A percentile compares a stretch with the other conserved stretches of the same genome.
phyloP scores from a whole-genome alignment of 92 coral and sea anemone species.

The Parazoanthus darwini region DNA sequence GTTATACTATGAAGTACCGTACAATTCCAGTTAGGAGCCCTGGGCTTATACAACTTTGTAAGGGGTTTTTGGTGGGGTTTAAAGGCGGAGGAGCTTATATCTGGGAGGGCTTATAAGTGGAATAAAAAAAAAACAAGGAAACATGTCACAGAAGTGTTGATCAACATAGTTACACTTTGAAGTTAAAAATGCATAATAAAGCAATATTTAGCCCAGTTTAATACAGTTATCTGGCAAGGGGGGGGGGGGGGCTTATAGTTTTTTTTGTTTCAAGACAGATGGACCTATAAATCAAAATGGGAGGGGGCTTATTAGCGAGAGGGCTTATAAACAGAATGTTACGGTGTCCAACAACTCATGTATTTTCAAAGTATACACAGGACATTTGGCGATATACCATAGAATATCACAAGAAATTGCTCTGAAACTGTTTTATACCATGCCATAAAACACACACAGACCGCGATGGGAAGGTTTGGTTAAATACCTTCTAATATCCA shows the following conservation, averaged over 20 bases:
- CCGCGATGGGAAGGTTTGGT: slow-evolving; percentile 41
- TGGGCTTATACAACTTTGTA: no score
- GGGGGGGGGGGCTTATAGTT: slow-evolving; percentile 33
- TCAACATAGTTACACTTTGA: no score
- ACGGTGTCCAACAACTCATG: slow-evolving; percentile 37
- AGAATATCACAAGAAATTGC: slow-evolving; percentile 40
- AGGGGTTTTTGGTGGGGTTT: no score
- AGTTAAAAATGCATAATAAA: no score
- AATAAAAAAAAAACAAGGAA: no score
- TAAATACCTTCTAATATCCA: slow-evolving; percentile 37
- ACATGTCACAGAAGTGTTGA: no score
- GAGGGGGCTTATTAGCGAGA: slow-evolving; percentile 25
- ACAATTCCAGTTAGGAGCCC: no score
- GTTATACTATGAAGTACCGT: no score
- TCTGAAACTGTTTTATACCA: slow-evolving; percentile 42
- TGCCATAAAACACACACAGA: slow-evolving; percentile 45
- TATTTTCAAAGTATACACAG: slow-evolving; percentile 41
- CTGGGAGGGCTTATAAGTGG: no score
- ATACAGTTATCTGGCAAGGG: background rate
- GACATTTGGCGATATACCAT: slow-evolving; percentile 18
- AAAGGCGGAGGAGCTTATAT: no score
- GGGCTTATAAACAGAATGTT: slow-evolving; percentile 45
- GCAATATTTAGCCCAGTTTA: no score
- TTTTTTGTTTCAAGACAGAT: slow-evolving; percentile 42
- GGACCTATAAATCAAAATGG: slow-evolving; percentile 41